These are phyloP conservation scores for Chrysotoxum bicinctum DNA, from an alignment of 2,888 invertebrate genomes.

Conservation along the genomic window DNA sequence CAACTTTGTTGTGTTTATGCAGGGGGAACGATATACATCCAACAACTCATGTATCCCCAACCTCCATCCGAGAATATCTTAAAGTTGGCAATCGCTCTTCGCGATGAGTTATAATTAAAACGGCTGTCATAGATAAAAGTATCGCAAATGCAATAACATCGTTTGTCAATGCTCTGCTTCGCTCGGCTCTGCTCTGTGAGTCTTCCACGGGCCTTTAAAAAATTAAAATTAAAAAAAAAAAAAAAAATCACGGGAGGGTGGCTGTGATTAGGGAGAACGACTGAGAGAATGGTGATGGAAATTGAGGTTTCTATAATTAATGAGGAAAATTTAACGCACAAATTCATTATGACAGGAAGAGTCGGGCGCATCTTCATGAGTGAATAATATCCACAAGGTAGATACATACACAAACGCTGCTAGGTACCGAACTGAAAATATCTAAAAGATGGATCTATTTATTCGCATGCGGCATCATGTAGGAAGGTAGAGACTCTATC, in stretches of 20 bases:
- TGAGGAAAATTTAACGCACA: constrained; percentile 69
- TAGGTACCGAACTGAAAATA: constrained; percentile 3
- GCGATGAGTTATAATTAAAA: constrained; percentile 72
- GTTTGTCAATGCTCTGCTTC: constrained; percentile 49
- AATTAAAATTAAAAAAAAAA: not conserved
- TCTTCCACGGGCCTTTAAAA: constrained; percentile 21
- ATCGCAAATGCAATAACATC: constrained; percentile 68
- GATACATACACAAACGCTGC: not conserved
- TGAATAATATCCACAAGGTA: constrained; percentile 20
- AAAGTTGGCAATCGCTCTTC: constrained; percentile 58
- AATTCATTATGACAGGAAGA: constrained; percentile 56
- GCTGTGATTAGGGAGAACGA: constrained; percentile 2
- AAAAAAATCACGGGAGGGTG: not conserved
- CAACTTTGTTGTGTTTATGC: constrained; percentile 40
- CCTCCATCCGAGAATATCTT: constrained; percentile 11
- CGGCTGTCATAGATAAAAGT: constrained; percentile 72
- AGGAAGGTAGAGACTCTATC: not conserved
- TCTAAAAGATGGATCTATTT: constrained; percentile 37
- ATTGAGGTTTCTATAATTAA: constrained; percentile 70
- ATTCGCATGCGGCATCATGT: constrained; percentile 45
- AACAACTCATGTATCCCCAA: not conserved
- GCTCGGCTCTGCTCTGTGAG: not conserved
- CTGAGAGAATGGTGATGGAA: constrained; percentile 58
- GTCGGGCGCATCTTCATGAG: constrained; percentile 8
- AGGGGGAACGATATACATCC: not conserved